Conservation (phyloP, 1,140 invertebrate species). For the Protaetia brevitarsis region DNA sequence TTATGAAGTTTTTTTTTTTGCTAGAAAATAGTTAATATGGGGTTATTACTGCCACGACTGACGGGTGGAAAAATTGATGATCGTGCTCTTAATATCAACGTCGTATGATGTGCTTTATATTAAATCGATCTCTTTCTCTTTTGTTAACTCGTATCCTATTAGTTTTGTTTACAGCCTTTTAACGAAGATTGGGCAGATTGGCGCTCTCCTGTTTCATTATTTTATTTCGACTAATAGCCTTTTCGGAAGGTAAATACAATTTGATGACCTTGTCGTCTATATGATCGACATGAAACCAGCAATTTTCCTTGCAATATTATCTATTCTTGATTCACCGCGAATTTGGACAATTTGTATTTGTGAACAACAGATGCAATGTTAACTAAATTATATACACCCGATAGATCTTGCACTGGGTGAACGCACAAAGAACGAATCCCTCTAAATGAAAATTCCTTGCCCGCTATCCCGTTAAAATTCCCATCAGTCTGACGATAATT, state of each 20-base stretch:
- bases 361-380: background rate
- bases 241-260: background rate
- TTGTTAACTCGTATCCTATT: background rate
- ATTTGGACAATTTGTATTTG: background rate
- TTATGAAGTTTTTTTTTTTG: too few relatives aligned
- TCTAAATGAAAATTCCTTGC: background rate
- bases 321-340: too few relatives aligned
- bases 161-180: constrained; percentile 15
- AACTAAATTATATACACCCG: background rate
- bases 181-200: constrained; percentile 7
- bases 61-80: background rate
- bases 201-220: background rate
- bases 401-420: background rate
- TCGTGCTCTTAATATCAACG: constrained; percentile 6
- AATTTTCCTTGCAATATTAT: background rate
- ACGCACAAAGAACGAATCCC: background rate
- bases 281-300: background rate
- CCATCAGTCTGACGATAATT: background rate
- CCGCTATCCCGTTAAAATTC: constrained; percentile 1
- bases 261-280: background rate
- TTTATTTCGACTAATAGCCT: background rate
- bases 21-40: too few relatives aligned
- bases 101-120: background rate
- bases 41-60: too few relatives aligned
- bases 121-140: background rate